Evolutionary conservation across 2,888 invertebrate genomes (phyloP), one percentile per base, ranked within the genome.

Genomic region (Drosophila mettleri): DNA sequence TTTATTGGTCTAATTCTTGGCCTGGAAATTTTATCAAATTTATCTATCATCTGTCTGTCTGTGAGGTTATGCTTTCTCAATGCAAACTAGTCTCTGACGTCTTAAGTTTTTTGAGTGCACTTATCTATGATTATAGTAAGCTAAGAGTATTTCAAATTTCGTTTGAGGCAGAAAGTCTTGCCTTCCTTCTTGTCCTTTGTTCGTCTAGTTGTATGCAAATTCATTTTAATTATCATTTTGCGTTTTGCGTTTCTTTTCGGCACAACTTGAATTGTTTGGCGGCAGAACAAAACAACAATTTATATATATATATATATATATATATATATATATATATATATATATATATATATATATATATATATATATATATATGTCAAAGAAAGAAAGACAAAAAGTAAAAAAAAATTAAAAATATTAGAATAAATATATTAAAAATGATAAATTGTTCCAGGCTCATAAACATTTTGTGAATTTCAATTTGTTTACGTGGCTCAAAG

Each of bases 181-280:
- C 5, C 33, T 7, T 33, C 5, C 33, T 9, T 8, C 33, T 10
- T 49, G 49, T 49, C 33, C 49, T 31, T 60, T 59, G 36, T 64
- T 75, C 33, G 41, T 49, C 45, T 58, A 54, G 57, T 52, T 72
- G 45, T 59, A 88, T 86, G 89, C 68, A 88, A 83, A 83, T 88
- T 83, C 66, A 72, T 86, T 83, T 88, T 87, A 83, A 83, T 88
- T 86, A 77, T 84, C 71, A 80, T 80, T 84, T 80, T 63, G 62
- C 68, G 76, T 68, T 51, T 64, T 72, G 72, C 51, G 57, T 67
- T 49, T 52, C 64, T 60, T 72, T 72, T 65, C 60, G 41, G 33
- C 43, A 20, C 55, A 80, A 83, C 86, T 88, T 83, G 69, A 84
- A 83, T 80, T 88, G 69, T 70, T 63, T 36, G 46, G 46, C 27